Base-by-base conservation (phyloP, 2,113 vertebrate genomes). In the Emydocephalus ijimae region DNA sequence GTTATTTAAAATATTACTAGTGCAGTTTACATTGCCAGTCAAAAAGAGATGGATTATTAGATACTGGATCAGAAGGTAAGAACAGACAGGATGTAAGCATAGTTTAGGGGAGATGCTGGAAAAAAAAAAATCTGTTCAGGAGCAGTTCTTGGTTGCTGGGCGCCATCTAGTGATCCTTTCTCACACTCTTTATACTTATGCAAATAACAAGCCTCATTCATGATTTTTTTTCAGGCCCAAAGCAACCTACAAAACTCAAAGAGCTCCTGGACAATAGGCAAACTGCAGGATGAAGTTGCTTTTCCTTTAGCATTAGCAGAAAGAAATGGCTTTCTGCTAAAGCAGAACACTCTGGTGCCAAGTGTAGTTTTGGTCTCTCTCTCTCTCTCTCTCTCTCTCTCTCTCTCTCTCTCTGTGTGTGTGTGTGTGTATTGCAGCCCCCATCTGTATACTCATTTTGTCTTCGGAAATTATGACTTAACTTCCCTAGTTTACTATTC, bases 141-240 rank as follows among this genome's bases (percentile, higher is more conserved):
- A 86, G 23, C 45, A 69, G 12, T 55, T 39, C 3, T 26, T 39
- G 54, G 59, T 89, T 89, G 24, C 34, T 55, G 91, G 74, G 86
- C 34, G 91, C 91, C 91, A 89, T 55, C 91, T 92, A 87, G 50
- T 92, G 91, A 56, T 26, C 20, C 14, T 88, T 88, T 88, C 26
- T n/a, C 29, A 54, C 18, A 18, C 4, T 7, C 15, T 88, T 88
- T 24, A 59, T 21, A 39, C 23, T 57, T 59, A 39, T 56, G 9
- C n/a, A 89, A 57, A 23, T 56, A 52, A 43, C 4, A 39, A 10
- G 34, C n/a, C 34, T 23, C 15, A 21, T 55, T 43, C 59, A 5
- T 61, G 48, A 74, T n/a, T 20, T 11, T 34, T 34, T 10, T 54
- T 74, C 29, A 34, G 45, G 34, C 52, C 20, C n/a, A 9, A 34